These are phyloP conservation scores for Sepiola atlantica DNA, from an alignment of 2,888 invertebrate species.

Conservation along the genomic window DNA sequence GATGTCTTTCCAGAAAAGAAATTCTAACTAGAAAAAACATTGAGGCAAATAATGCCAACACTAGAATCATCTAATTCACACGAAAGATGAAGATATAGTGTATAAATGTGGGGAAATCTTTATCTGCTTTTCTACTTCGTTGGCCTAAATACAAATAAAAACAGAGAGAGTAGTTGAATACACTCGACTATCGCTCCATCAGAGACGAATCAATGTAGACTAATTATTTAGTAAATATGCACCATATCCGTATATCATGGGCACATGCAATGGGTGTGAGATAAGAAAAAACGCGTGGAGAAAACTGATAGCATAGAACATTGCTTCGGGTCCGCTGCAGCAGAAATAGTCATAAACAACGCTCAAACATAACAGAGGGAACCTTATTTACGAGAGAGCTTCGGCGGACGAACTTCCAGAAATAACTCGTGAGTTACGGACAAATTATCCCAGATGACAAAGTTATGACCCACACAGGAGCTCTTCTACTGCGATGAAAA, in stretches of 20 bases:
- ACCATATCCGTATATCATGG: background rate
- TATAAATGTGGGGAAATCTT: no score
- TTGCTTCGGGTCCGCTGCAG: background rate
- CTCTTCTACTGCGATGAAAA: background rate
- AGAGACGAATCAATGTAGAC: background rate
- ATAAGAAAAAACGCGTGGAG: background rate
- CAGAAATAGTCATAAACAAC: background rate
- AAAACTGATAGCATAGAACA: background rate
- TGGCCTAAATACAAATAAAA: no score
- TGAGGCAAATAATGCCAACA: no score
- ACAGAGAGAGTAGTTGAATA: background rate
- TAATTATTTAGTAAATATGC: background rate
- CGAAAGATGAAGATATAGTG: no score
- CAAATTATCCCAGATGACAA: constrained; percentile 14
- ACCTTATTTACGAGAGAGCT: background rate
- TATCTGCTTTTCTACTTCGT: no score
- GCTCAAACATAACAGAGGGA: background rate
- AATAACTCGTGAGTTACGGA: constrained; percentile 14
- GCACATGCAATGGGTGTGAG: background rate
- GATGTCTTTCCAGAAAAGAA: no score
- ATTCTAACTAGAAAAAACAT: no score
- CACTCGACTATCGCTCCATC: background rate
- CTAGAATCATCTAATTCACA: no score
- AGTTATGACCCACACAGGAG: background rate
- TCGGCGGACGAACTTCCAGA: background rate